These are phyloP conservation scores for Poeciliopsis gracilis DNA, from an alignment of 2,797 vertebrate species.

Conservation along the genomic window DNA sequence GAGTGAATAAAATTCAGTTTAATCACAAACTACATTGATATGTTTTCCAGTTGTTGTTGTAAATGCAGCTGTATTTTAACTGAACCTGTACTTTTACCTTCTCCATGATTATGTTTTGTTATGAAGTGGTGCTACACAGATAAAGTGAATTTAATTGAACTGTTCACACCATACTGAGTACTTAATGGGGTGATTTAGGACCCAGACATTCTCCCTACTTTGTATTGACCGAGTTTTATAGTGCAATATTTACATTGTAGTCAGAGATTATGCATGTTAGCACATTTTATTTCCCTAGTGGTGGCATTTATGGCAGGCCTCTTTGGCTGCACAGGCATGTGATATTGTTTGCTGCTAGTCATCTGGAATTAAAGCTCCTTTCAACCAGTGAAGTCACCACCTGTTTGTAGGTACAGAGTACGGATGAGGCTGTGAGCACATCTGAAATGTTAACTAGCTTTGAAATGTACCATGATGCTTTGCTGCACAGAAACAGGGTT, in stretches of 20 bases:
- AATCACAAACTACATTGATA: neutral
- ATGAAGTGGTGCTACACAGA: neutral
- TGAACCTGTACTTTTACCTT: neutral
- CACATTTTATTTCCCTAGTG: conserved; percentile 34
- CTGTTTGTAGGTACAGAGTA: conserved; percentile 41
- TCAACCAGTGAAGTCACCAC: conserved; percentile 36
- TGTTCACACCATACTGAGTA: neutral
- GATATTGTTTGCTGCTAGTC: conserved; percentile 38
- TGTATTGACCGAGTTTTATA: neutral
- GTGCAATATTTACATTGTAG: neutral
- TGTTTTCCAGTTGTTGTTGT: neutral
- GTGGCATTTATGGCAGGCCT: conserved; percentile 18
- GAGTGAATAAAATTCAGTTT: neutral
- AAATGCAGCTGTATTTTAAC: neutral
- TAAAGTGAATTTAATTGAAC: conserved; percentile 2
- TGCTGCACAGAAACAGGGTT: conserved; percentile 31
- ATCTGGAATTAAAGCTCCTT: conserved; percentile 35
- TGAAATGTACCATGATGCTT: conserved; percentile 45
- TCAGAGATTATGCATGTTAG: conserved; percentile 37
- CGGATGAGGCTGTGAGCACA: conserved; percentile 29
- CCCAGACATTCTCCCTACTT: neutral
- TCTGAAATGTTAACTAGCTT: conserved; percentile 40
- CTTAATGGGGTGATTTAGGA: neutral
- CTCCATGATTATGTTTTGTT: neutral
- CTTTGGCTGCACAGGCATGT: conserved; percentile 20